A percentile compares a stretch with the other conserved stretches of the same genome.
These are phyloP conservation scores for Plotosus lineatus DNA, from an alignment of 2,113 vertebrate species.

Conservation along the genomic window DNA sequence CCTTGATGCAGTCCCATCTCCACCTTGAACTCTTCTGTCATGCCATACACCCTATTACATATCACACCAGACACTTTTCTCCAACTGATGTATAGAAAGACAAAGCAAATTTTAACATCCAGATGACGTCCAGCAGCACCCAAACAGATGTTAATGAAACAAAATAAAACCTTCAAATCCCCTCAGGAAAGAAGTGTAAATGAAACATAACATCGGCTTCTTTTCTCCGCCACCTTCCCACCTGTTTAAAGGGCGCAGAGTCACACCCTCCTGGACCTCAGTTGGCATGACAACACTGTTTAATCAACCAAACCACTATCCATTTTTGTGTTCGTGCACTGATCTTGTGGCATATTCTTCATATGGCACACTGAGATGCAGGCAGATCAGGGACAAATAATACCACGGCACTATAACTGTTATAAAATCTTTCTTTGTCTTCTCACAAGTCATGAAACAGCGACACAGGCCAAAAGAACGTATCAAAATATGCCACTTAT, in stretches of 20 bases:
- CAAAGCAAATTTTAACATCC: not conserved
- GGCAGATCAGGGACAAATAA: slow-evolving; percentile 8
- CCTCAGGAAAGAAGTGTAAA: slow-evolving; percentile 2
- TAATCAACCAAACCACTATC: not conserved
- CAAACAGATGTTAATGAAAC: not conserved
- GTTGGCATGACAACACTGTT: not conserved
- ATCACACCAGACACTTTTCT: too few relatives aligned
- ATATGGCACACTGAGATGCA: not conserved
- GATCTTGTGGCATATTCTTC: slow-evolving; percentile 38
- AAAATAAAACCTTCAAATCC: not conserved
- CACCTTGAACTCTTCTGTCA: too few relatives aligned
- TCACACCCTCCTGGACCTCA: not conserved
- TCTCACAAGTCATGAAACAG: slow-evolving; percentile 36
- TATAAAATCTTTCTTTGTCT: slow-evolving; percentile 47
- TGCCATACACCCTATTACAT: too few relatives aligned
- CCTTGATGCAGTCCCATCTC: too few relatives aligned
- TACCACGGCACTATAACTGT: slow-evolving; percentile 22
- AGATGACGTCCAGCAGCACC: not conserved
- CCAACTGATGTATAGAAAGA: not conserved
- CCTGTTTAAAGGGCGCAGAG: slow-evolving; percentile 20
- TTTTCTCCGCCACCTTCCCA: not conserved
- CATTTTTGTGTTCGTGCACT: not conserved
- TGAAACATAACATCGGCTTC: not conserved
- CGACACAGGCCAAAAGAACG: slow-evolving; percentile 40
- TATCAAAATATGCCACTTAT: slow-evolving; percentile 22